phyloP scores from a whole-genome alignment of 2,888 invertebrate genomes.

The Andrena bucephala region DNA sequence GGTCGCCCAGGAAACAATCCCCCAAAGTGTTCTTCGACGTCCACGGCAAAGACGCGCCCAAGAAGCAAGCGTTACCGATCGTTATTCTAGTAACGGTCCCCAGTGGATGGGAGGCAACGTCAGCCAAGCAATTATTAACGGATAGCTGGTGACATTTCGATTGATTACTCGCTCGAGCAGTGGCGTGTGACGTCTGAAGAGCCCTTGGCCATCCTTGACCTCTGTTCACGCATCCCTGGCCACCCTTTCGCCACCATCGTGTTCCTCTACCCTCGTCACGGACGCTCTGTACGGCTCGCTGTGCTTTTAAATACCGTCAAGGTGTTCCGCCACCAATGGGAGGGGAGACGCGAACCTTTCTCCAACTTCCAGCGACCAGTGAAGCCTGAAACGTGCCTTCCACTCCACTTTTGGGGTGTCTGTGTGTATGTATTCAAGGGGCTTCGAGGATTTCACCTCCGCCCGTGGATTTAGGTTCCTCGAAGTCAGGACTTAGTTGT shows the following conservation, averaged over 20 bases:
- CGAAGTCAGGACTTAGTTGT: too few relatives aligned
- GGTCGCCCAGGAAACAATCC: too few relatives aligned
- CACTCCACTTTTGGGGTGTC: too few relatives aligned
- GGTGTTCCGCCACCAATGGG: neutral
- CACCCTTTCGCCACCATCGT: conserved; percentile 37
- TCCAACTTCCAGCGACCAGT: too few relatives aligned
- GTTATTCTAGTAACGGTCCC: neutral
- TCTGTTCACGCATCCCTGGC: conserved; percentile 39
- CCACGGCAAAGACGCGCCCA: neutral
- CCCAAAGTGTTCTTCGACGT: neutral
- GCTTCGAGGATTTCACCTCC: too few relatives aligned
- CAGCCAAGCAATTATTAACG: conserved; percentile 17
- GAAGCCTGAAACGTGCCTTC: too few relatives aligned
- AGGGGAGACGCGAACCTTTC: too few relatives aligned
- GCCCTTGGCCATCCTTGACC: conserved; percentile 59
- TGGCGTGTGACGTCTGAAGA: neutral
- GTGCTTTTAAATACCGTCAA: conserved; percentile 39
- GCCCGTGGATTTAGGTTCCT: too few relatives aligned
- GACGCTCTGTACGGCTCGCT: conserved; percentile 29
- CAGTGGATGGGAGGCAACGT: neutral
- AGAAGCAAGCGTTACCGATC: neutral
- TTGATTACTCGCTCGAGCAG: conserved; percentile 33
- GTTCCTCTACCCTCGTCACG: conserved; percentile 40
- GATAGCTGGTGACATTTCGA: conserved; percentile 12
- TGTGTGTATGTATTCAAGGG: too few relatives aligned